Percentiles rank a stretch among this genome's conserved stretches.
These are phyloP conservation scores for Nesoenas mayeri DNA, from an alignment of 2,113 vertebrate species.

Conservation along the genomic window DNA sequence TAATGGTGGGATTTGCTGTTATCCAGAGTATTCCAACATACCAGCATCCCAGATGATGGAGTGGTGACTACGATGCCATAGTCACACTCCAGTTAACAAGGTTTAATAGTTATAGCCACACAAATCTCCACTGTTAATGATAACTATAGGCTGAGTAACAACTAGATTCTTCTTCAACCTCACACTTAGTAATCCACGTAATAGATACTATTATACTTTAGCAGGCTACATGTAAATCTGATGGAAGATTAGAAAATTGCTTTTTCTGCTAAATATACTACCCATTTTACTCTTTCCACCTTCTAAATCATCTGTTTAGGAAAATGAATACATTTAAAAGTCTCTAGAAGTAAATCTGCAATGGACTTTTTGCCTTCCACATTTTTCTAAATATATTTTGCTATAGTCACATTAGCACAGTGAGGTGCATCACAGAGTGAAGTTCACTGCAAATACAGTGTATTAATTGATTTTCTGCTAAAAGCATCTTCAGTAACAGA, in stretches of 20 bases:
- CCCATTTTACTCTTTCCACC: neutral
- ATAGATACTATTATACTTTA: neutral
- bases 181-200: neutral
- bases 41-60: neutral
- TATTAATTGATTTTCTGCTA: neutral
- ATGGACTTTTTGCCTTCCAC: neutral
- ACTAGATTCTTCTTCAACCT: neutral
- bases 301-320: neutral
- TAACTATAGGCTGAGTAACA: neutral
- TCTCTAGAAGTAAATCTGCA: neutral
- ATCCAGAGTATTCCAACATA: fast-evolving
- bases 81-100: neutral
- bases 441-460: neutral
- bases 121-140: neutral
- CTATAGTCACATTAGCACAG: neutral
- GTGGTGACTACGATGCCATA: neutral
- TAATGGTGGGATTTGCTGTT: neutral
- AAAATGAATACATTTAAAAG: neutral
- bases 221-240: neutral
- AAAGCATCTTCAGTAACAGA: neutral
- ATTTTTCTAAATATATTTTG: neutral
- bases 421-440: neutral
- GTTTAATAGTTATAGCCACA: neutral
- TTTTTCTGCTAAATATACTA: neutral
- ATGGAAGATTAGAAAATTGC: neutral